Conservation (phyloP, 2,888 invertebrate genomes). For the Plagodis dolabraria region DNA sequence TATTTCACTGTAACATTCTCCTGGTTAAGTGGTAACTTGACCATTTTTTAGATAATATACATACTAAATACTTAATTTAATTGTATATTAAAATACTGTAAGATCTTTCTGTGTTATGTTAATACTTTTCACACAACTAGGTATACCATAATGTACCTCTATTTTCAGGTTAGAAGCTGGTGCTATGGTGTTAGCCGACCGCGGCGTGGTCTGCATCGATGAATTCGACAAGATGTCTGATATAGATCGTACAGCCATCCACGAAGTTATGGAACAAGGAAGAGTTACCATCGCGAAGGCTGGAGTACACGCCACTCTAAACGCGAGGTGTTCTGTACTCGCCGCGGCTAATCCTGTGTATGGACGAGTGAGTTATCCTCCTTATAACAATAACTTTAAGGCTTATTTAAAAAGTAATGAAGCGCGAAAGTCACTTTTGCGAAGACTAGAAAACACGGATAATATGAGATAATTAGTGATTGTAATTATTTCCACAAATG, state of each 20-base stretch:
- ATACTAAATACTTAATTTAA: no score
- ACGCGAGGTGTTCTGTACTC: conserved; percentile 98
- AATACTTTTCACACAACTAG: no score
- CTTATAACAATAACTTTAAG: not conserved
- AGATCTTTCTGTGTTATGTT: no score
- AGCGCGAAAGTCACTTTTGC: no score
- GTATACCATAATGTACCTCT: not conserved
- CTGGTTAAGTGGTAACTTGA: no score
- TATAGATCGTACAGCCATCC: conserved; percentile 99
- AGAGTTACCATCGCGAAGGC: conserved; percentile 99
- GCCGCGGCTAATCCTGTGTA: conserved; percentile 99
- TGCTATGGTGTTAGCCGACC: conserved; percentile 99
- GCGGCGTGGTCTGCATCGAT: conserved; percentile 98
- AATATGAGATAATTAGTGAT: no score
- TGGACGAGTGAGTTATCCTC: conserved; percentile 49
- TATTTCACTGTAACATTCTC: no score
- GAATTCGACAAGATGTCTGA: conserved; percentile 99
- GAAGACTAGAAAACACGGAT: no score
- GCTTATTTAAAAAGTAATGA: no score
- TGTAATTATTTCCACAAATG: no score
- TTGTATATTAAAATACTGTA: no score
- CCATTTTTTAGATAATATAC: no score
- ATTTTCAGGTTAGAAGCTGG: conserved; percentile 94
- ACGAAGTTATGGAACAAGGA: conserved; percentile 99
- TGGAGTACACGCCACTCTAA: conserved; percentile 98